phyloP scores from a whole-genome alignment of 2,888 invertebrate genomes.

The Thyatira batis region DNA sequence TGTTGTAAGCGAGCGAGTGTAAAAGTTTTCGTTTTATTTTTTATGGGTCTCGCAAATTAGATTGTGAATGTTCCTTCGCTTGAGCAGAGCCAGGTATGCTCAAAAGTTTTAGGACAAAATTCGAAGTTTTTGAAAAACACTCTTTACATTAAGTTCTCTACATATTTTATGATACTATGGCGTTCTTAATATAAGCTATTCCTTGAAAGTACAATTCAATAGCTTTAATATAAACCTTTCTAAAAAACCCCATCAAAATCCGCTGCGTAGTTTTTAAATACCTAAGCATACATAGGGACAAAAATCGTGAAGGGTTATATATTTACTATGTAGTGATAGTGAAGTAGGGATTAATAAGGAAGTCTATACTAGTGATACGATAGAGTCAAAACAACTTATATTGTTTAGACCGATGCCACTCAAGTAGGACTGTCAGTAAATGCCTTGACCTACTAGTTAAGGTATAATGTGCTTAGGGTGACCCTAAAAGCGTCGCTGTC shows the following conservation, averaged over 20 bases:
- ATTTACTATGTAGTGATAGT: no score
- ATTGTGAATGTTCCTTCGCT: slow-evolving; percentile 19
- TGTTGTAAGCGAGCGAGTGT: slow-evolving; percentile 41
- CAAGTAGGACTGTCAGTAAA: neutral
- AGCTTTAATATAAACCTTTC: no score
- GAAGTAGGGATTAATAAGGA: no score
- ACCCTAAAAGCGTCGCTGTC: neutral
- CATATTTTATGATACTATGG: neutral
- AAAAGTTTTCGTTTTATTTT: slow-evolving; percentile 56
- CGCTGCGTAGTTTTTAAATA: no score
- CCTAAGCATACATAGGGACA: no score
- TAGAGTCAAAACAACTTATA: neutral
- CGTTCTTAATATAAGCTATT: no score
- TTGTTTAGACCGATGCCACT: neutral
- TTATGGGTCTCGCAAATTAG: slow-evolving; percentile 45
- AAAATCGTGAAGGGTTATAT: no score
- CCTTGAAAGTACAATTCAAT: no score
- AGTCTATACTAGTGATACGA: neutral
- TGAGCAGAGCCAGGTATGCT: slow-evolving; percentile 13
- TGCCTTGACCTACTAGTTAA: neutral
- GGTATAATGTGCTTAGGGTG: neutral
- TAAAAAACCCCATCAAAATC: no score
- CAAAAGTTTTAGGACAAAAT: slow-evolving; percentile 15
- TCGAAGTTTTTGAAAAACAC: neutral
- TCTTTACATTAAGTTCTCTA: no score